A percentile compares a stretch with the other conserved stretches of the same genome.
Conservation (phyloP, 1,140 invertebrate genomes). For the Ips nitidus region DNA sequence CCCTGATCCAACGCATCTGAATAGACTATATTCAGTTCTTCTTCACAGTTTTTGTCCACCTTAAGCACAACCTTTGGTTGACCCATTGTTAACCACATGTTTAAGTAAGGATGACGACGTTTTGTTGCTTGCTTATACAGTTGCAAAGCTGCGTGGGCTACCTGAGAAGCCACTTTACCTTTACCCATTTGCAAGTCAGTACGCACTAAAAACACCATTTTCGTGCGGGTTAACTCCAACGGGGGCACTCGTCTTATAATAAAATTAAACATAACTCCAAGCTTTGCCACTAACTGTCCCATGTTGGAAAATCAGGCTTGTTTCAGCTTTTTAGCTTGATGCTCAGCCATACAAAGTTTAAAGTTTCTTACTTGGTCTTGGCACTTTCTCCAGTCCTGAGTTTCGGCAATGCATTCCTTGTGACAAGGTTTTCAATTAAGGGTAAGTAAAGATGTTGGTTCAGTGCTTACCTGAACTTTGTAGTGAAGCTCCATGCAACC, state of each 20-base stretch:
- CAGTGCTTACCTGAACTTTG: slow-evolving; percentile 69
- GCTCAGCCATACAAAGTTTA: slow-evolving; percentile 70
- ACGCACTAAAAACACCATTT: slow-evolving; percentile 76
- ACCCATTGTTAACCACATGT: slow-evolving; percentile 66
- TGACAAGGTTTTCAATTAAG: background rate
- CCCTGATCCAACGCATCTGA: slow-evolving; percentile 58
- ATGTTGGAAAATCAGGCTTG: slow-evolving; percentile 12
- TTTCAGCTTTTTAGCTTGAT: slow-evolving; percentile 47
- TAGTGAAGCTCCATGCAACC: slow-evolving; percentile 88
- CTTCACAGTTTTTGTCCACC: slow-evolving; percentile 55
- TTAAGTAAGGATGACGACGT: slow-evolving; percentile 55
- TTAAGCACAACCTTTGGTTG: slow-evolving; percentile 76
- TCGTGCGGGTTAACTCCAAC: slow-evolving; percentile 49
- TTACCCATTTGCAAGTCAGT: slow-evolving; percentile 77
- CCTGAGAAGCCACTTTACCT: slow-evolving; percentile 83
- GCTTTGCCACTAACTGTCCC: slow-evolving; percentile 12
- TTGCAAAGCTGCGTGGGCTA: slow-evolving; percentile 74
- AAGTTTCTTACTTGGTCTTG: slow-evolving; percentile 79
- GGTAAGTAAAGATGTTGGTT: background rate
- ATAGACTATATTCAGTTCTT: slow-evolving; percentile 57
- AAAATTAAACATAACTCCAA: slow-evolving; percentile 30
- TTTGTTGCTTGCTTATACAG: slow-evolving; percentile 62
- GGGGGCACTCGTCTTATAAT: slow-evolving; percentile 33
- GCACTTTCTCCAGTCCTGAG: slow-evolving; percentile 88
- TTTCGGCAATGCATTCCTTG: slow-evolving; percentile 85